These are phyloP conservation scores for Dendrophyllia cribrosa DNA, from an alignment of 64 coral and sea anemone species.

Conservation along the genomic window DNA sequence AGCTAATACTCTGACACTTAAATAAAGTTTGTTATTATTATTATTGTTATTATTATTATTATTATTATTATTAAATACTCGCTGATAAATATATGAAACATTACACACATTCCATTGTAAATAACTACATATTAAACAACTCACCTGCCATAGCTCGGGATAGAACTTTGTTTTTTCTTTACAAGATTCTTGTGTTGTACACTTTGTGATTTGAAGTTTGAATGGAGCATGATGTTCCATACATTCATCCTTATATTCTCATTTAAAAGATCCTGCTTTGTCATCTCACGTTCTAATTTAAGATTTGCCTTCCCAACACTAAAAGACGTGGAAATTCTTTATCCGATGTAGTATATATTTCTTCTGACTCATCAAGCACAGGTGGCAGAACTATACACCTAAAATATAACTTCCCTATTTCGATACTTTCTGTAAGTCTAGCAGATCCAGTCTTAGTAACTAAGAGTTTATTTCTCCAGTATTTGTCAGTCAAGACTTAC, in stretches of 20 bases:
- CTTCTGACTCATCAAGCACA: background rate
- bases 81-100: too few relatives aligned
- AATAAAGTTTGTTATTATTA: too few relatives aligned
- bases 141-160: background rate
- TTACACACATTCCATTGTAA: too few relatives aligned
- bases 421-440: background rate
- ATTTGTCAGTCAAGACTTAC: background rate
- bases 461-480: background rate
- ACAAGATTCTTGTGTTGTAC: background rate
- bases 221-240: background rate
- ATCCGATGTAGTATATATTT: background rate
- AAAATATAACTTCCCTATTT: background rate
- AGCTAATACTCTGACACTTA: too few relatives aligned
- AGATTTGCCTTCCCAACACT: background rate
- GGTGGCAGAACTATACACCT: background rate
- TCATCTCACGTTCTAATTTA: background rate
- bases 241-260: slow-evolving; percentile 32
- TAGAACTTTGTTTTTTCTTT: background rate
- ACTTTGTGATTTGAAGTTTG: slow-evolving; percentile 21
- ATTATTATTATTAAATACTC: too few relatives aligned
- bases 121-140: background rate
- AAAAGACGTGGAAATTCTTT: background rate
- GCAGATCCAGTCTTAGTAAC: background rate
- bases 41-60: too few relatives aligned
- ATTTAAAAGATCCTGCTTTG: slow-evolving; percentile 7